Evolutionary conservation across 2,888 invertebrate species (phyloP), one percentile per base, ranked within the genome.

Genomic region (Mycalesis mineus): DNA sequence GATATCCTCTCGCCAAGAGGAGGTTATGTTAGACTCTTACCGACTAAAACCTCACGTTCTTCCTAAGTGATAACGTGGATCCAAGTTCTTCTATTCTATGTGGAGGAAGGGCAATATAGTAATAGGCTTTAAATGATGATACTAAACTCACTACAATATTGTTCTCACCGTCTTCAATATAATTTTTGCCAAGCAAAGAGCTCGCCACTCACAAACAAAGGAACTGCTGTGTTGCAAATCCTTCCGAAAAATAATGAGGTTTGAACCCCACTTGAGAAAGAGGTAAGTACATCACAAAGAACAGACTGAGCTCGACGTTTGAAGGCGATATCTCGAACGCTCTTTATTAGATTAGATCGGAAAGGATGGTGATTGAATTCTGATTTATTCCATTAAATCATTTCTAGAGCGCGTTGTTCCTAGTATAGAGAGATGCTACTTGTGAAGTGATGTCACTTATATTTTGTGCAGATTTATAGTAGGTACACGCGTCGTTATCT

Each of bases 181-280:
- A 58, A 60, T 58, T n/a, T 51, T 63, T 17, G 36, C 15, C 15
- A 9, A 51, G 56, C 52, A 63, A 68, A 62, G 58, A 63, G 51
- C 62, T 65, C 57, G 60, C 63, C 65, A 65, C 63, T 67, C 22
- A 39, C 62, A 62, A 68, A 68, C 66, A 68, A 66, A 75, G 73
- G 74, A 77, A 80, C 68, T 68, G 80, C 78, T 76, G 77, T 71
- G 78, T 79, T 72, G 80, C 78, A 77, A 81, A 82, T 74, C 75
- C 74, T 77, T 72, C 76, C 71, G 63, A 75, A 77, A 78, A 80
- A 80, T 82, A 82, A 82, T 80, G 81, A 82, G 74, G 70, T 67
- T 68, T 71, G 72, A 77, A 82, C 82, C 83, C 71, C 76, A 80
- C 83, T 84, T 72, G 75, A 83, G 69, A 68, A 71, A 69, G 57